Evolutionary conservation across 2,113 vertebrate species (phyloP).

Genomic region (Gavialis gangeticus): DNA sequence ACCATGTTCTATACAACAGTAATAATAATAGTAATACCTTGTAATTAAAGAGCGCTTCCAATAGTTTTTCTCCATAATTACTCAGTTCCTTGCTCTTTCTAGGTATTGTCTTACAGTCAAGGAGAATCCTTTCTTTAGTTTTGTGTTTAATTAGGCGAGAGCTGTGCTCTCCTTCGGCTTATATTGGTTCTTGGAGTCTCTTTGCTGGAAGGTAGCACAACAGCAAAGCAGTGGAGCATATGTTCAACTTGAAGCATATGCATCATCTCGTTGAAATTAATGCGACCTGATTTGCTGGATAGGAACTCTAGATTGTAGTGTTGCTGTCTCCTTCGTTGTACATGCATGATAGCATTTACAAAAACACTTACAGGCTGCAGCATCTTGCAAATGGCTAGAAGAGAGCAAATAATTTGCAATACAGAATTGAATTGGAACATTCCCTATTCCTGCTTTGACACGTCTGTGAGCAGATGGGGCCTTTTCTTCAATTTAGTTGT

Average conservation of each 20-base stretch:
- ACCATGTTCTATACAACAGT: neutral
- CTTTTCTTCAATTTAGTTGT: slow-evolving; percentile 50
- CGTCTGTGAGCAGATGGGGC: slow-evolving; percentile 52
- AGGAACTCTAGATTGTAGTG: neutral
- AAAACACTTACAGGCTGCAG: neutral
- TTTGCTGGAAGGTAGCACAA: neutral
- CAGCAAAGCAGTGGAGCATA: neutral
- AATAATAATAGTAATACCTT: slow-evolving; percentile 55
- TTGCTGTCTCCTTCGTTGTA: neutral
- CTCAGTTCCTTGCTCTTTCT: slow-evolving; percentile 53
- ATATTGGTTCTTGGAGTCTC: neutral
- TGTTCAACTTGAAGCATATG: neutral
- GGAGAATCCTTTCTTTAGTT: slow-evolving; percentile 39
- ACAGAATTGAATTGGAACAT: neutral
- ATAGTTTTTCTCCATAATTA: slow-evolving; percentile 31
- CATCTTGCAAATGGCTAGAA: neutral
- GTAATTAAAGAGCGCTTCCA: slow-evolving; percentile 29
- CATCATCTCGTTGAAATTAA: neutral
- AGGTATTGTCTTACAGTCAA: slow-evolving; percentile 51
- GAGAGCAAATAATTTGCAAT: neutral
- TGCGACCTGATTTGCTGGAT: neutral
- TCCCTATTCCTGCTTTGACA: neutral
- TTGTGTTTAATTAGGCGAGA: slow-evolving; percentile 58
- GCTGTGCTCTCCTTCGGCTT: neutral
- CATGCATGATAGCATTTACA: neutral